Evolutionary conservation across 2,888 invertebrate species (phyloP), one percentile per base, ranked within the genome.

Genomic region (Scotopteryx bipunctaria): DNA sequence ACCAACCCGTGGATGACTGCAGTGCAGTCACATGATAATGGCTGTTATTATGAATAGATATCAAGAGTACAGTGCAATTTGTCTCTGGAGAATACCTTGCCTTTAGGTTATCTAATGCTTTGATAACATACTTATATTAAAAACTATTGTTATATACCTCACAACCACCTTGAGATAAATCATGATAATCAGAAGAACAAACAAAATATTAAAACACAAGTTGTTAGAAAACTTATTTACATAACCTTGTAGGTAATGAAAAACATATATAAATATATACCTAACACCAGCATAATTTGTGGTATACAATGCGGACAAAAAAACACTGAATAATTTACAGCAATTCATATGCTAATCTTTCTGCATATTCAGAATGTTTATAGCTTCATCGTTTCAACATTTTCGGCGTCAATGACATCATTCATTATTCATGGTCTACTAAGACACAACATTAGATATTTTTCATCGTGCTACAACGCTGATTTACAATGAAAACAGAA

Each of bases 401-500:
- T 49, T 33, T 41, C 49, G 58, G 58, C 64, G 64, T 64, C 66
- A 67, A 67, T 67, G 67, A 70, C 66, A 67, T 66, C 64, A 63
- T 64, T 32, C 31, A 56, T 53, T 56, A 56, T 52, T 59, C 50
- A 52, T 59, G 40, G 59, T 55, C 50, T 48, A 63, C 57, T 58
- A 35, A 49, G 54, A 57, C 56, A 55, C 51, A 61, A 42, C 31
- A 13, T 37, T 60, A 55, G 49, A 59, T 49, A 52, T 43, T 54
- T 40, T 57, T 63, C 61, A 62, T 57, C 57, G 42, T 54, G 57
- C 35, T 45, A 50, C 45, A 51, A 58, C 38, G 55, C 57, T 60
- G 61, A 67, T 73, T 71, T 69, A 67, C 45, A 66, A 67, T 63
- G 55, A 63, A 61, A 68, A 68, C 57, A 62, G 57, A 60, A 59